Evolutionary conservation across 2,113 vertebrate species (phyloP).

Genomic region (Acanthisitta chloris): DNA sequence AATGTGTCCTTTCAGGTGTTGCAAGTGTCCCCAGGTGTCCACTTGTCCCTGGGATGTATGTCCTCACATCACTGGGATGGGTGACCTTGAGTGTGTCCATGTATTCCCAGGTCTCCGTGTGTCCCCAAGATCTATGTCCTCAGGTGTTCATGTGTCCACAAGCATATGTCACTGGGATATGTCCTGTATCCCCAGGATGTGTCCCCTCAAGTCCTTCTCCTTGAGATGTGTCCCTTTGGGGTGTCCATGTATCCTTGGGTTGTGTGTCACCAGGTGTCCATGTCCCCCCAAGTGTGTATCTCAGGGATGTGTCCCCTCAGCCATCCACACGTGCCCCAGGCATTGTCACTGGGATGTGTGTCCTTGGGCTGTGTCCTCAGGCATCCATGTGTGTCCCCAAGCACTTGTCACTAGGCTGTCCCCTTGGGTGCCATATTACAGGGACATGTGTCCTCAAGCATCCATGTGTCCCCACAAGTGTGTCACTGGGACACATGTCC

Average conservation of each 20-base stretch:
- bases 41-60: fast-evolving
- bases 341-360: not conserved
- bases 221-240: not conserved
- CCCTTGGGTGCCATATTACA: no score
- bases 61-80: not conserved
- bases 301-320: not conserved
- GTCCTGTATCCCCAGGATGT: no score
- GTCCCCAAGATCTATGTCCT: no score
- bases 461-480: not conserved
- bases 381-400: not conserved
- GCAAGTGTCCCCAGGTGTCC: not conserved
- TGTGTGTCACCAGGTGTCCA: not conserved
- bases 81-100: not conserved
- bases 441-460: not conserved
- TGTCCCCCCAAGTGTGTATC: not conserved
- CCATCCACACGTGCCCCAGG: not conserved
- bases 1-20: not conserved
- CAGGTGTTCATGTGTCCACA: not conserved
- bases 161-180: no score
- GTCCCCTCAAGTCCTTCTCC: not conserved
- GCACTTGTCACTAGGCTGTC: not conserved
- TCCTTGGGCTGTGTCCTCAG: not conserved
- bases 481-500: not conserved
- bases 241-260: not conserved
- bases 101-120: no score